phyloP scores from a whole-genome alignment of 2,113 vertebrate genomes.

The Tor tambroides region DNA sequence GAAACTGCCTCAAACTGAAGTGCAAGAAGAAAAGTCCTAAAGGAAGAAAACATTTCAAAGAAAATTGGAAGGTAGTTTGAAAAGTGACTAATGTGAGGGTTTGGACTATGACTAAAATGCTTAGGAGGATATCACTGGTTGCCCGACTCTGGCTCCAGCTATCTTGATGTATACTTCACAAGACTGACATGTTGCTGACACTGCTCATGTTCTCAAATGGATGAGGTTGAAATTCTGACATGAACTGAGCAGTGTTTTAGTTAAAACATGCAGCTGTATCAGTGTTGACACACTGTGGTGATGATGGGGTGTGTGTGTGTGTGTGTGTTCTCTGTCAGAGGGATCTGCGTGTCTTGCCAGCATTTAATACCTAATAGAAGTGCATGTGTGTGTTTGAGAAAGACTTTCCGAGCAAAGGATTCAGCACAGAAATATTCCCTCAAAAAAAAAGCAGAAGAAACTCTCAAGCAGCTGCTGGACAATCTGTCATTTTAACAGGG shows the following conservation, averaged over 20 bases:
- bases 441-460: no score
- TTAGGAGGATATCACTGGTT: neutral
- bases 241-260: neutral
- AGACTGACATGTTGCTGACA: neutral
- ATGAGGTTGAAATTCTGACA: neutral
- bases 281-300: neutral
- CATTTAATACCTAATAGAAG: no score
- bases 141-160: neutral
- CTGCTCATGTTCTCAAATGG: neutral
- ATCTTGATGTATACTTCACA: neutral
- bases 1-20: neutral
- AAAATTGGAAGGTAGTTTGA: neutral
- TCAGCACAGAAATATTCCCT: no score
- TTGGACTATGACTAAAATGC: neutral
- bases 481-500: no score
- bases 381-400: no score
- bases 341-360: no score
- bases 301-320: no score
- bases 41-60: neutral
- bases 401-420: no score
- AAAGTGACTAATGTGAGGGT: neutral
- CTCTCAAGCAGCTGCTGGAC: no score
- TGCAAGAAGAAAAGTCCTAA: neutral
- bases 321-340: no score
- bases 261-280: constrained; percentile 1